Evolutionary conservation across 2,888 invertebrate species (phyloP), one percentile per base, ranked within the genome.

Genomic region (Aphidius colemani): DNA sequence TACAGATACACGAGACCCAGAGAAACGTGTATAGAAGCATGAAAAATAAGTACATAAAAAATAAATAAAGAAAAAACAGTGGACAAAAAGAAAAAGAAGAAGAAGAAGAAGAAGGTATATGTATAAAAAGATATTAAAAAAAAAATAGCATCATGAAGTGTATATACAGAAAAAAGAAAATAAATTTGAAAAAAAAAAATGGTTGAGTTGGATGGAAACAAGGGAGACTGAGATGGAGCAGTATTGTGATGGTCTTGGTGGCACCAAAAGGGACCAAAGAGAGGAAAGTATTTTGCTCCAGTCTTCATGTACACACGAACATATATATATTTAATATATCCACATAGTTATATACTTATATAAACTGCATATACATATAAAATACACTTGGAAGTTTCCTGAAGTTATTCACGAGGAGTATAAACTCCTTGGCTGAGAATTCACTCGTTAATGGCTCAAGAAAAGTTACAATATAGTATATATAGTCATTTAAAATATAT

Each of bases 91-190:
- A 7, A 49, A 59, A 6, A 53, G n/a, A 59, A 53, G 13, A 56
- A 43, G 51, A 45, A 57, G 57, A 62, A 45, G 57, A 30, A 61
- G 9, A 40, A 57, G 46, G 10, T 18, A 44, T 7, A 5, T 18
- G 45, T 45, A 30, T 13, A 62, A 56, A 55, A 57, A 43, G 48
- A 11, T 43, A 56, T 55, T 13, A 62, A 40, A 41, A 41, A 55
- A 48, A 18, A 48, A 43, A 53, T 30, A 30, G 30, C 30, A 30
- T 1, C 3, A 60, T 10, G 39, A 51, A 59, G 46, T 44, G 13
- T 49, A 13, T 49, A 13, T 49, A 62, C 18, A 62, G 49, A 44
- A 39, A 48, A 56, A 49, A 53, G 30, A 30, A 50, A 39, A 11
- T 49, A 41, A 50, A 30, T 51, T 30, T 45, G 39, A 51, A 50